Base-by-base conservation (phyloP, 2,888 invertebrate genomes). In the Suillia variegata region DNA sequence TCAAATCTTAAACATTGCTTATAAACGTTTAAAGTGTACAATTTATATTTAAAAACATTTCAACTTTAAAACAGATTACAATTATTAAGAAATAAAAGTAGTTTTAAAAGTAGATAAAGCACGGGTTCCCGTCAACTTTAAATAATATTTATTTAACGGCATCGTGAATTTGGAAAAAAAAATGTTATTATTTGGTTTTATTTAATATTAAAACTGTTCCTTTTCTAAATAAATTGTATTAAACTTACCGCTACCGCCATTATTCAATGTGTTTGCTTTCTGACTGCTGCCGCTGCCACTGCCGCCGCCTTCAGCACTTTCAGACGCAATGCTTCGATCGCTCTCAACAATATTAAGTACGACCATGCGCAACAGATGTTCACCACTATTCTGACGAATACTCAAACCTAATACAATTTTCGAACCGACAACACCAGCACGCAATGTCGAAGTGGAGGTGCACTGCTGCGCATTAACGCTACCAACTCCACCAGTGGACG, bases 381-480 rank as follows among this genome's bases (percentile, higher is more conserved):
- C 74, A 1, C 75, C 78, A 17, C 73, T 74, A 56, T 70, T 72
- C 47, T 75, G 75, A 3, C 74, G 73, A n/a, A 76, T 73, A 26
- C 72, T 75, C 8, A 79, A 67, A 1, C 79, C 80, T 8, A 79
- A 66, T 6, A 79, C 73, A 51, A 80, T 78, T 55, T 78, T 80
- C 12, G 80, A 76, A 18, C 78, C 80, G 1, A 79, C 70, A 0
- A 80, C 75, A 12, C 78, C 78, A 2, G 76, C 76, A 6, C 76
- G 72, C 17, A 78, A 63, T 2, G 78, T 78, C 1, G 78, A 78
- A 4, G 77, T 76, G 5, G 78, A 78, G 53, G 77, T 75, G 33
- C 76, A 76, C 21, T 72, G 72, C 47, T 70, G 69, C n/a, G 67
- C 56, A 61, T 67, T 70, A 1, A 66, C 56, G 15, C 64, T 58